Percentiles rank a stretch among this genome's conserved stretches.
Conservation (phyloP, 2,888 invertebrate genomes). For the Drosophila imparisetae region DNA sequence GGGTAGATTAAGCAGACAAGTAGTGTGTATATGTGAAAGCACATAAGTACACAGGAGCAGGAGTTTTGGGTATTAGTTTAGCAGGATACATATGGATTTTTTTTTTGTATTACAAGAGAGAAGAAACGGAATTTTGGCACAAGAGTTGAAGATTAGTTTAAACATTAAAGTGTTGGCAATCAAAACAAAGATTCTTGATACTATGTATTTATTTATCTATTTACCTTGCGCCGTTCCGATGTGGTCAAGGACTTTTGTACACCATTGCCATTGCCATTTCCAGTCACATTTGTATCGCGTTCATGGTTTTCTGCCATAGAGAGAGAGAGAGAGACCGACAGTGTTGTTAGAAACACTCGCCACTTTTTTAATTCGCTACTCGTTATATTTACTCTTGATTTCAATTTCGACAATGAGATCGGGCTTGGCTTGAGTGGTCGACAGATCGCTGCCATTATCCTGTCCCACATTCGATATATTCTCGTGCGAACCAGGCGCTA, state of each 20-base stretch:
- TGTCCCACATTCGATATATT: constrained; percentile 75
- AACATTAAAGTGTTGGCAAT: constrained; percentile 14
- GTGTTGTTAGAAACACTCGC: not conserved
- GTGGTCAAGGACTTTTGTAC: constrained; percentile 90
- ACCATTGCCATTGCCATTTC: constrained; percentile 82
- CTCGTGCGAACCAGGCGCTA: constrained; percentile 87
- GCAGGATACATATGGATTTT: constrained; percentile 11
- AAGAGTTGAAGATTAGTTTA: constrained; percentile 50
- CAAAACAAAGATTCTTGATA: not conserved
- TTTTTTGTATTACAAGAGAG: constrained; percentile 30
- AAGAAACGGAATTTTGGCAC: constrained; percentile 59
- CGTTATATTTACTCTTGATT: constrained; percentile 86
- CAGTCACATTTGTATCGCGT: constrained; percentile 40
- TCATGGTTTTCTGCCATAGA: constrained; percentile 52
- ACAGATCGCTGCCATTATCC: constrained; percentile 46
- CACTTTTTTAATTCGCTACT: not conserved
- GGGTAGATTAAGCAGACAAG: constrained; percentile 40
- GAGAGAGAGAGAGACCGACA: not conserved
- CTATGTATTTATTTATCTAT: not conserved
- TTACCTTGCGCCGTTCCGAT: constrained; percentile 90
- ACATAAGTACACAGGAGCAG: constrained; percentile 39
- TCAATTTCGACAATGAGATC: constrained; percentile 84
- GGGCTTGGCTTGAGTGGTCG: constrained; percentile 61
- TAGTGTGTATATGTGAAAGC: constrained; percentile 28
- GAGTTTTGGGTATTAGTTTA: constrained; percentile 58